Conservation (phyloP, 2,888 invertebrate species). For the Venusia cambrica region DNA sequence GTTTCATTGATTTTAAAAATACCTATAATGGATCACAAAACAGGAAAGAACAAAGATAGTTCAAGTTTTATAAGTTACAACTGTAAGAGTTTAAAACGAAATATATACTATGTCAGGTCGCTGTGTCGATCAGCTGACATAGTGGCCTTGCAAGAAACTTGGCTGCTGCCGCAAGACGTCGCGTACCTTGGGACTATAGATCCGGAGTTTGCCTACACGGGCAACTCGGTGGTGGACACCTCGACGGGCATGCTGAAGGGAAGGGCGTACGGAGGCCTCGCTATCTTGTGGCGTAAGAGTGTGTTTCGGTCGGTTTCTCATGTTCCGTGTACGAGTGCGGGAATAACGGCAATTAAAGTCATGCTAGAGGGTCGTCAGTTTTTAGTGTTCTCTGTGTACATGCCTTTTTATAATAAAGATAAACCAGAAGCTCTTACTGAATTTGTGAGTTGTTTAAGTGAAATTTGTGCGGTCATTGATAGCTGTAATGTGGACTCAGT, state of each 20-base stretch:
- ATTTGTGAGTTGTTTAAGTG: conserved; percentile 1
- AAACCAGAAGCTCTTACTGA: conserved; percentile 1
- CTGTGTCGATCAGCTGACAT: conserved; percentile 2
- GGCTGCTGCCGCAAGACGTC: background rate
- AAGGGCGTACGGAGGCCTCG: conserved; percentile 5
- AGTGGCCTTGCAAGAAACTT: conserved; percentile 2
- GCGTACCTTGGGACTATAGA: background rate
- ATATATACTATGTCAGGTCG: background rate
- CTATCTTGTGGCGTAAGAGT: conserved; percentile 8
- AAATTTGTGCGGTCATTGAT: conserved; percentile 6
- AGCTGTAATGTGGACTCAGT: conserved; percentile 4
- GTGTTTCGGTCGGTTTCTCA: conserved; percentile 4
- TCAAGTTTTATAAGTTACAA: background rate
- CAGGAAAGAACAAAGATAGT: too few relatives aligned
- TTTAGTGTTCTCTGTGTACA: conserved; percentile 9
- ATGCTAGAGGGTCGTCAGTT: conserved; percentile 3
- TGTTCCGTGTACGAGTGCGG: background rate
- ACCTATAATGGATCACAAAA: too few relatives aligned
- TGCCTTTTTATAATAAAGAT: too few relatives aligned
- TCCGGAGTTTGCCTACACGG: conserved; percentile 1
- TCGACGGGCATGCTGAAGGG: conserved; percentile 1
- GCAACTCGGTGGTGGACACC: conserved; percentile 3
- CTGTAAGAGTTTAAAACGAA: background rate
- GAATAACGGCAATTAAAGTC: conserved; percentile 5
- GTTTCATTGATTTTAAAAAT: too few relatives aligned